phyloP scores from a whole-genome alignment of 1,140 invertebrate species.

The Halotydeus destructor region DNA sequence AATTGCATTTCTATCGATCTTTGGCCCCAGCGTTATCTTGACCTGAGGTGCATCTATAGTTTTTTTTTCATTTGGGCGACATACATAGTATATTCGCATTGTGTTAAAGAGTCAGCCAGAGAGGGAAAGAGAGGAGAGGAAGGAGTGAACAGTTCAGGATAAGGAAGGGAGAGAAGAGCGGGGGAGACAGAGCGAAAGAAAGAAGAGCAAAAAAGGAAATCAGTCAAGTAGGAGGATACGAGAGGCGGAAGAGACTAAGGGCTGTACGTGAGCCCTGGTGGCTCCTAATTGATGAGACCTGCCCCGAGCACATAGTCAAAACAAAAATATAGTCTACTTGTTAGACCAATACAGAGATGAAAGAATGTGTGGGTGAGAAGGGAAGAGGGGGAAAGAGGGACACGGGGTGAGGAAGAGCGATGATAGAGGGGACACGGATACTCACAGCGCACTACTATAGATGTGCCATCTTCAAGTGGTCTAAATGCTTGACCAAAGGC shows the following conservation, averaged over 20 bases:
- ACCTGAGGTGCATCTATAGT: constrained; percentile 14
- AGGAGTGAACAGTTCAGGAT: no score
- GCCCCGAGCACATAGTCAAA: not conserved
- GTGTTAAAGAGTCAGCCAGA: not conserved
- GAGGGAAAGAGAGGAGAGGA: not conserved
- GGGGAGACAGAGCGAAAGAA: not conserved
- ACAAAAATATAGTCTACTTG: not conserved
- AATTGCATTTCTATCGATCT: constrained; percentile 4
- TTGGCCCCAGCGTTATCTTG: constrained; percentile 10
- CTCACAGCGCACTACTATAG: constrained; percentile 64
- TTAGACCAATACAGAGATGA: not conserved
- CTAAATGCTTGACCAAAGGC: constrained; percentile 11
- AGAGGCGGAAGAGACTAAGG: no score
- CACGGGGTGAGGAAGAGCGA: not conserved
- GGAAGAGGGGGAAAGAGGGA: not conserved
- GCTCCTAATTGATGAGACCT: not conserved
- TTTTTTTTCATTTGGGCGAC: no score
- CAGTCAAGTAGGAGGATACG: no score
- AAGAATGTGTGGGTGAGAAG: not conserved
- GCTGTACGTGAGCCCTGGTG: no score
- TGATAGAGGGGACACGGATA: constrained; percentile 13
- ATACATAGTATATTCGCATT: no score
- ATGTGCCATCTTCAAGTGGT: constrained; percentile 30
- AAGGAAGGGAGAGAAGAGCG: not conserved
- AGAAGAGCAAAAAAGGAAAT: no score